Evolutionary conservation across 2,797 vertebrate genomes (phyloP).

Genomic region (Pseudomugil tenellus): DNA sequence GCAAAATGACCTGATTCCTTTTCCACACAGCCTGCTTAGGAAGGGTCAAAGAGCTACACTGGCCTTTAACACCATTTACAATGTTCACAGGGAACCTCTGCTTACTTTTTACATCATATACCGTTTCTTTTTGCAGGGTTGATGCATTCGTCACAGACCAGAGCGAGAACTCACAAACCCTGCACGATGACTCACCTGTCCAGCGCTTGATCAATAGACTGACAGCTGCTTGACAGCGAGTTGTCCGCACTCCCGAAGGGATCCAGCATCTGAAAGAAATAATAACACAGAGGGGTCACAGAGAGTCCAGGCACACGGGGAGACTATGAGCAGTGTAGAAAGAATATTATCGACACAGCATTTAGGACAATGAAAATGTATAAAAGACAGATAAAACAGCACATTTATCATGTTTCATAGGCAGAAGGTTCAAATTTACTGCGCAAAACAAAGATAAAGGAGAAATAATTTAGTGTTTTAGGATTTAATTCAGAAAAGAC

Average conservation of each 20-base stretch:
- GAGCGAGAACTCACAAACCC: slow-evolving; percentile 16
- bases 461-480: not conserved
- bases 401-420: not conserved
- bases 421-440: not conserved
- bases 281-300: slow-evolving; percentile 49
- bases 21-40: slow-evolving; percentile 35
- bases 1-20: slow-evolving; percentile 61
- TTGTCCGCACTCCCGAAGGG: slow-evolving; percentile 88
- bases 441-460: not conserved
- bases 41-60: slow-evolving; percentile 46
- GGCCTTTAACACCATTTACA: slow-evolving; percentile 39
- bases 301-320: slow-evolving; percentile 20
- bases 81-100: slow-evolving; percentile 20
- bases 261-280: slow-evolving; percentile 85
- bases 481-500: not conserved
- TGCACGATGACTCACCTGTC: slow-evolving; percentile 86
- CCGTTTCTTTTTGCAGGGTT: not conserved
- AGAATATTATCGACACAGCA: not conserved
- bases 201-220: slow-evolving; percentile 90
- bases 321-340: slow-evolving; percentile 4
- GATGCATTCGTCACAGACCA: slow-evolving; percentile 1
- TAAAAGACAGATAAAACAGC: not conserved
- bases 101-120: slow-evolving; percentile 1
- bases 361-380: no score
- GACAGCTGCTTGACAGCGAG: slow-evolving; percentile 91